Conservation (phyloP, 2,797 vertebrate genomes). For the Pelodytes ibericus region DNA sequence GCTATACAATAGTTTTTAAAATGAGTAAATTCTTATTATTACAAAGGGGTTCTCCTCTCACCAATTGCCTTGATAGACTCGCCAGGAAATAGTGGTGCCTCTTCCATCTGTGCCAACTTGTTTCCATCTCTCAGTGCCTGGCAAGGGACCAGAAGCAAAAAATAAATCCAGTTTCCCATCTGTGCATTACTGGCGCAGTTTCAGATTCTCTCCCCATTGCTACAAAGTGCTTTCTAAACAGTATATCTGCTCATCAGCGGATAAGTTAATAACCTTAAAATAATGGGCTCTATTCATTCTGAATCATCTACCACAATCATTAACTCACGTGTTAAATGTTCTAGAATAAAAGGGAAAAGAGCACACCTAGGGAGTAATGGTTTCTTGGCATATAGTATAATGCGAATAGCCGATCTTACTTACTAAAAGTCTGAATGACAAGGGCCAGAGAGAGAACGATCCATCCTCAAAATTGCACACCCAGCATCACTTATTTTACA, state of each 20-base stretch:
- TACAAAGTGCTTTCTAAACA: constrained; percentile 49
- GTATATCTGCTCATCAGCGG: not conserved
- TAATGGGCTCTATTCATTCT: constrained; percentile 16
- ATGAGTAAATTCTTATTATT: too few species aligned
- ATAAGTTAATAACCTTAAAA: not conserved
- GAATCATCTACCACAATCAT: constrained; percentile 17
- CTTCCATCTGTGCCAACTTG: constrained; percentile 82
- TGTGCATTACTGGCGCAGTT: constrained; percentile 32
- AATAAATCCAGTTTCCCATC: constrained; percentile 66
- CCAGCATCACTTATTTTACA: too few species aligned
- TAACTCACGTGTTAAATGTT: constrained; percentile 14
- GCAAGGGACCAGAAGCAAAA: constrained; percentile 62
- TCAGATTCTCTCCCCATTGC: not conserved
- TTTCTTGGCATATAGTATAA: too few species aligned
- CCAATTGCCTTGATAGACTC: constrained; percentile 88
- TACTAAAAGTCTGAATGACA: too few species aligned
- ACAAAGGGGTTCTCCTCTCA: constrained; percentile 62
- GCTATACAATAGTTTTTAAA: too few species aligned
- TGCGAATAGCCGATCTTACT: too few species aligned
- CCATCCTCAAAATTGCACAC: too few species aligned
- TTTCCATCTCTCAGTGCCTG: constrained; percentile 83
- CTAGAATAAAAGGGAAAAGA: too few species aligned
- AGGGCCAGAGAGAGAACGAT: too few species aligned
- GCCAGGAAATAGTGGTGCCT: constrained; percentile 89
- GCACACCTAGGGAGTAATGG: too few species aligned